Base-by-base conservation (phyloP, 23 tunicate genomes). In the Trididemnum nubilum region DNA sequence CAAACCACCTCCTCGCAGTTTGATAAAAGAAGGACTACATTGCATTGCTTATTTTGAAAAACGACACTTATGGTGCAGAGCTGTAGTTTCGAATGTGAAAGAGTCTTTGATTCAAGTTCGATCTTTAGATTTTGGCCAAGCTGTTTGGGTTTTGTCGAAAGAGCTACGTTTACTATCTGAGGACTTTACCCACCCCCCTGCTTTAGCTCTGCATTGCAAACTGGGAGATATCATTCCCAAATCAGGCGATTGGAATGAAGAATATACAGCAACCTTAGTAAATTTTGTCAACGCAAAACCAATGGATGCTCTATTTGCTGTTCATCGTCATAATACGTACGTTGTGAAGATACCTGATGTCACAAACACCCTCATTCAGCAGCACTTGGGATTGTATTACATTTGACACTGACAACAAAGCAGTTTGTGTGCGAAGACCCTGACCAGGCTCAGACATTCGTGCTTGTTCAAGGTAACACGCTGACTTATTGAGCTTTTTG, bases 61-160 rank as follows among this genome's bases (percentile, higher is more conserved):
- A 28, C 77, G 77, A 58, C 54, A 60, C 22, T 54, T 64, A 2
- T 89, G 94, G 94, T 77, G 76, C 40, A 72, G 94, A 21, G 94
- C 81, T 28, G 19, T 12, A 12, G 51, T 89, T 9, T 29, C 51
- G 22, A 27, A 32, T 0, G 36, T 69, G 15, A 73, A 73, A 73
- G 78, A 73, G 22, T 4, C 58, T 2, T 58, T 38, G 2, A 76
- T 78, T 1, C 51, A 24, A 23, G 88, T 89, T 18, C 24, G 30
- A 35, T 83, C 64, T 37, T 63, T 89, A 3, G 94, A 89, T 58
- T 89, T 77, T 71, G 94, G 94, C 2, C 75, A 83, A 27, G 2
- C 78, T 28, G 82, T 25, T 7, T 34, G 31, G 38, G 73, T 89
- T 18, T 30, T 36, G 15, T 12, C 21, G 1, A 40, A 83, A 15